Evolutionary conservation across 92 coral and sea anemone genomes (phyloP), one percentile per base, ranked within the genome.

Genomic region (Epizoanthus fatuus): DNA sequence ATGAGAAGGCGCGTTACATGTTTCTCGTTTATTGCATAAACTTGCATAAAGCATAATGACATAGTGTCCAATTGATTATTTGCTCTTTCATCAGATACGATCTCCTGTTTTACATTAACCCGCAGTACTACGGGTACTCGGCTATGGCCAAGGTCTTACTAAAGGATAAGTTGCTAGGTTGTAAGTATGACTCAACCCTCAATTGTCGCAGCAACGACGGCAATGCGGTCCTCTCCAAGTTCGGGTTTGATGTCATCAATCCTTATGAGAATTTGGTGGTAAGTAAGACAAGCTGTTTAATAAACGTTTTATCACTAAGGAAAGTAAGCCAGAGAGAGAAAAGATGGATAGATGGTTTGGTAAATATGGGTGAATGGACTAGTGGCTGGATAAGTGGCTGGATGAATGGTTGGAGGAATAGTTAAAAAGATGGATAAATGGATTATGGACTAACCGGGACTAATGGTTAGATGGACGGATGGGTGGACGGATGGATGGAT

Each of bases 41-140:
- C 72, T 37, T 38, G 47, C n/a, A 66, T 13, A 14, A 3, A n/a
- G 12, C 8, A 64, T n/a, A 32, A 62, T 19, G 67, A 10, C 6
- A 2, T 64, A 1, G 38, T 25, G 13, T 6, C 16, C 13, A 49
- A 49, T 49, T 6, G 3, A 49, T 49, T 49, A 11, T 49, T 49
- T 49, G 53, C 53, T 49, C 13, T 12, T 12, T 49, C 53, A 49
- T 70, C 84, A 90, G 93, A 73, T 90, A 90, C 67, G 84, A 86
- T 57, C 79, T 90, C 9, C 37, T 90, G 74, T 90, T 90, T 67
- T 86, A 86, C 74, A 74, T 90, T 70, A 90, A 90, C 75, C 93
- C 93, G 9, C 93, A 90, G 62, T 90, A 86, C 63, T 90, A 90
- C 66, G 93, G 93, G 6, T 90, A 90, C 81, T 63, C 93, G 49